These are phyloP conservation scores for Halocaridina rubra DNA, from an alignment of 2,888 invertebrate genomes.

Conservation along the genomic window DNA sequence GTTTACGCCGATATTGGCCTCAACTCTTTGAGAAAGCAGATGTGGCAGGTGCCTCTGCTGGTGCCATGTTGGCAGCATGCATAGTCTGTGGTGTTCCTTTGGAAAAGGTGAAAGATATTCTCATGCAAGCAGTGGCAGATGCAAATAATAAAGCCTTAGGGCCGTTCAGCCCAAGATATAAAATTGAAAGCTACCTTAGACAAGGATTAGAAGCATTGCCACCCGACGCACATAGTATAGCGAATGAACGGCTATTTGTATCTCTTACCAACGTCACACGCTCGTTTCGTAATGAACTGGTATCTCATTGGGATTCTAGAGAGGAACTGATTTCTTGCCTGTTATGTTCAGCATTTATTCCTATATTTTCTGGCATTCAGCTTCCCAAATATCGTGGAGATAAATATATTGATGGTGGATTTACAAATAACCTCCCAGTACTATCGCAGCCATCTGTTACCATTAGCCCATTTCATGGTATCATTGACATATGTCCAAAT, in stretches of 20 bases:
- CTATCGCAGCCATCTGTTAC: constrained; percentile 13
- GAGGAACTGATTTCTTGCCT: constrained; percentile 56
- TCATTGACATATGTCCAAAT: constrained; percentile 46
- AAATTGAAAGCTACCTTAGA: constrained; percentile 42
- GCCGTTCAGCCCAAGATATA: constrained; percentile 49
- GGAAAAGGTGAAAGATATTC: constrained; percentile 12
- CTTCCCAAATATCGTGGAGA: constrained; percentile 43
- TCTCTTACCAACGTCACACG: constrained; percentile 37
- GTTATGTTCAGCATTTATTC: constrained; percentile 58
- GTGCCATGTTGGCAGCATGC: constrained; percentile 50
- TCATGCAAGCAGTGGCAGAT: constrained; percentile 41
- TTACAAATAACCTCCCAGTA: constrained; percentile 54
- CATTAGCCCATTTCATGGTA: constrained; percentile 54
- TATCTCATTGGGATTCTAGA: constrained; percentile 53
- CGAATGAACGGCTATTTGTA: constrained; percentile 41
- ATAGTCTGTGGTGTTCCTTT: constrained; percentile 37
- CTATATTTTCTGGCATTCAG: constrained; percentile 44
- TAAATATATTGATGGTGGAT: constrained; percentile 57
- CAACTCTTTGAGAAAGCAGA: constrained; percentile 1
- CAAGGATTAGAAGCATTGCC: constrained; percentile 46
- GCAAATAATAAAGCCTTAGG: constrained; percentile 39
- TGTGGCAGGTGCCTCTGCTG: constrained; percentile 56
- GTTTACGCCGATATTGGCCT: constrained; percentile 37
- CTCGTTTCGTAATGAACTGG: constrained; percentile 25
- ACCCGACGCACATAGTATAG: constrained; percentile 45